Percentiles rank a stretch among this genome's conserved stretches.
phyloP scores from a whole-genome alignment of 2,113 vertebrate species.

The Megalops atlanticus region DNA sequence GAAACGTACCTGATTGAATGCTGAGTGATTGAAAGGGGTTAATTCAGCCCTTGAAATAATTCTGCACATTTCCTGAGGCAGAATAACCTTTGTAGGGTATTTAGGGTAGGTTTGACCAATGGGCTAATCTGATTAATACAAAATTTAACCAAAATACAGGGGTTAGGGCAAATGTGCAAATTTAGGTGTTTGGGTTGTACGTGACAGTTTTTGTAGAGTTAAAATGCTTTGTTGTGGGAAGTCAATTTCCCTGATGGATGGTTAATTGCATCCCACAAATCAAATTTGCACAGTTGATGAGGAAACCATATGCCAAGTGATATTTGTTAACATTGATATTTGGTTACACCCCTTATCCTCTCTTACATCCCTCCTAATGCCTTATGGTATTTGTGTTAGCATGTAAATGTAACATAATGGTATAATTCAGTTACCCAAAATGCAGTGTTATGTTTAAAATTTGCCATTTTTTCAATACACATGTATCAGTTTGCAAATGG shows the following conservation, averaged over 20 bases:
- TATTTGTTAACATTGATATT: background rate
- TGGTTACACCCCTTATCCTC: too few species aligned
- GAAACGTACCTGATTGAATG: too few species aligned
- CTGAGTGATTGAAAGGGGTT: too few species aligned
- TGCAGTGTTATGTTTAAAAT: background rate
- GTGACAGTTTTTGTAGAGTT: background rate
- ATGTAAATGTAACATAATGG: too few species aligned
- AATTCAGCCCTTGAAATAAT: too few species aligned
- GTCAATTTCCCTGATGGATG: background rate
- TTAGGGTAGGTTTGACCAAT: background rate
- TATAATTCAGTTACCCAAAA: too few species aligned
- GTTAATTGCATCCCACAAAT: background rate
- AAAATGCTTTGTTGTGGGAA: background rate
- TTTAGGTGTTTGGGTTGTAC: background rate
- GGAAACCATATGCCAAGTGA: background rate
- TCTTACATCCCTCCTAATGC: too few species aligned
- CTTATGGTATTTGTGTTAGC: too few species aligned
- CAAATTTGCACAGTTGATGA: background rate
- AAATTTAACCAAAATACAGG: background rate
- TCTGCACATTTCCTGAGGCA: too few species aligned
- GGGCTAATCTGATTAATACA: background rate
- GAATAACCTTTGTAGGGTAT: background rate
- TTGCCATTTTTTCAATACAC: background rate
- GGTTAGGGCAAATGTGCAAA: background rate
- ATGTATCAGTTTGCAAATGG: background rate